Evolutionary conservation across 1,140 invertebrate species (phyloP).

Genomic region (Zaprionus tsacasi): DNA sequence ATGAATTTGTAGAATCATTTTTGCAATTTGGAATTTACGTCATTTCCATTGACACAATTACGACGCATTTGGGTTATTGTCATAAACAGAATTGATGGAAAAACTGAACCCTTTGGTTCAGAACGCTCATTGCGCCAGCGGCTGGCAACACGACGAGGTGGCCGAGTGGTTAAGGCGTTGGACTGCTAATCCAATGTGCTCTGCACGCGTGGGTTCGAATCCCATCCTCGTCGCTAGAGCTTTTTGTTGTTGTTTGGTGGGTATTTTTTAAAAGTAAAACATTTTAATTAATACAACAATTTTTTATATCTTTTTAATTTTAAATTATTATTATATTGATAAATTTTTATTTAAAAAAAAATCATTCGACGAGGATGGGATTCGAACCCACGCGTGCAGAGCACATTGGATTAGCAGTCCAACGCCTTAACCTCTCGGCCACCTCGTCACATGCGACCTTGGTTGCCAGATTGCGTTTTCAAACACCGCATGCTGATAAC

Average conservation of each 20-base stretch:
- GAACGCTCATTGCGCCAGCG: slow-evolving; percentile 48
- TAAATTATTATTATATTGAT: background rate
- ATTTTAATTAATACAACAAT: background rate
- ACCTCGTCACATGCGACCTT: slow-evolving; percentile 87
- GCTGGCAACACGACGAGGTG: slow-evolving; percentile 88
- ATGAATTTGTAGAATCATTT: background rate
- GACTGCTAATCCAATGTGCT: slow-evolving; percentile 91
- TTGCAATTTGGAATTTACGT: slow-evolving; percentile 22
- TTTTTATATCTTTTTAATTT: background rate
- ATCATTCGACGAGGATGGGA: slow-evolving; percentile 91
- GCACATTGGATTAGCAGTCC: slow-evolving; percentile 91
- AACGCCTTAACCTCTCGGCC: slow-evolving; percentile 96
- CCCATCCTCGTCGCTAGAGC: slow-evolving; percentile 90
- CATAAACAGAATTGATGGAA: background rate
- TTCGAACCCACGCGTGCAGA: slow-evolving; percentile 94
- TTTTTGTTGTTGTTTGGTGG: slow-evolving; percentile 27
- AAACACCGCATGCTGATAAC: background rate
- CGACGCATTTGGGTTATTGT: slow-evolving; percentile 3
- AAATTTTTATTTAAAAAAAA: slow-evolving; percentile 12
- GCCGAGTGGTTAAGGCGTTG: slow-evolving; percentile 96
- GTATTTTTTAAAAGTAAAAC: background rate
- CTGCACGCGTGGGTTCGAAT: slow-evolving; percentile 94
- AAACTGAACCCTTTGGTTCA: slow-evolving; percentile 29
- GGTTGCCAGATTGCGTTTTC: slow-evolving; percentile 18
- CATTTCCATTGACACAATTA: slow-evolving; percentile 67